Percentiles rank a stretch among this genome's conserved stretches.
These are phyloP conservation scores for Phalloptychus januarius DNA, from an alignment of 2,797 vertebrate species.

Conservation along the genomic window DNA sequence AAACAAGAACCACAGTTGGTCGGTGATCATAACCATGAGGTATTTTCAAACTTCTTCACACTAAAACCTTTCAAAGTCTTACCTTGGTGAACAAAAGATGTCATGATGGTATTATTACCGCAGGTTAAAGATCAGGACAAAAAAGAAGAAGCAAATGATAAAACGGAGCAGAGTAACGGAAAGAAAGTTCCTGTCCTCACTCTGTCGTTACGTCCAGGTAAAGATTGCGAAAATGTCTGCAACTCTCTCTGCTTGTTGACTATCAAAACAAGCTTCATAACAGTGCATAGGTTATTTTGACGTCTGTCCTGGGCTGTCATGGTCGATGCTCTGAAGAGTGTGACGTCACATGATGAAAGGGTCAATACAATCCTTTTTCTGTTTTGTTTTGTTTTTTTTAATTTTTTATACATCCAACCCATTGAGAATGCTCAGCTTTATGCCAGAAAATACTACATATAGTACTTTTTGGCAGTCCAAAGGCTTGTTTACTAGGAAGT, in stretches of 20 bases:
- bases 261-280: neutral
- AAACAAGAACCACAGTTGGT: slow-evolving; percentile 45
- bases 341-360: too few species aligned
- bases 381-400: neutral
- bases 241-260: neutral
- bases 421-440: neutral
- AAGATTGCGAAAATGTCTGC: neutral
- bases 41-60: slow-evolving; percentile 23
- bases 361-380: neutral
- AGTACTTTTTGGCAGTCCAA: too few species aligned
- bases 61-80: neutral
- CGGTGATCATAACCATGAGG: slow-evolving; percentile 57
- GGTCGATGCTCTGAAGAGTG: too few species aligned
- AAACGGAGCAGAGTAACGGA: slow-evolving; percentile 44
- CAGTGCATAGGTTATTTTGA: too few species aligned
- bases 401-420: neutral
- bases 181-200: slow-evolving; percentile 76
- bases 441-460: too few species aligned
- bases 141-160: slow-evolving; percentile 50
- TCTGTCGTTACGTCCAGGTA: slow-evolving; percentile 80
- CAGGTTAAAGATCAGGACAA: slow-evolving; percentile 51
- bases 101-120: slow-evolving; percentile 13
- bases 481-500: too few species aligned
- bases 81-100: neutral
- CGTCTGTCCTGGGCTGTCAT: too few species aligned